phyloP scores from a whole-genome alignment of 1,140 invertebrate genomes.

The Megalopta genalis region DNA sequence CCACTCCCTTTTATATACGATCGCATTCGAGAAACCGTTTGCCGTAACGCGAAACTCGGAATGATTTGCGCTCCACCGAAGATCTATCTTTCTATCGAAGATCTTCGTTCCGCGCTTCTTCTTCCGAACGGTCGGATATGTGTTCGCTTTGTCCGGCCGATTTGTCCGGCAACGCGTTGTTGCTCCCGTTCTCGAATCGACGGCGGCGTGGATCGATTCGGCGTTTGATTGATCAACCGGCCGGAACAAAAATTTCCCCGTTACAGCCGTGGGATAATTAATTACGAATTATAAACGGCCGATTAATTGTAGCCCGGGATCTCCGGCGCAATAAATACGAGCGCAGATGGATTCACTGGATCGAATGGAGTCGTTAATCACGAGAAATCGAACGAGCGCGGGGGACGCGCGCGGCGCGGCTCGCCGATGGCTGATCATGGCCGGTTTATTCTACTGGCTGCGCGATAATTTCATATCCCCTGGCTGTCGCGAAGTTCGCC shows the following conservation, averaged over 20 bases:
- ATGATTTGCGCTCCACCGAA: background rate
- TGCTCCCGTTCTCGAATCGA: background rate
- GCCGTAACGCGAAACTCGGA: background rate
- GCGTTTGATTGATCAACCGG: background rate
- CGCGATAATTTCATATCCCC: slow-evolving; percentile 48
- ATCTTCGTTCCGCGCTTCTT: too few relatives aligned
- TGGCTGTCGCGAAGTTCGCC: background rate
- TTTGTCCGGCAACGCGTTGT: too few relatives aligned
- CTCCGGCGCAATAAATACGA: slow-evolving; percentile 21
- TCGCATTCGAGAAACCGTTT: background rate
- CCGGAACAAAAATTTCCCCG: slow-evolving; percentile 3
- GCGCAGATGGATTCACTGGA: slow-evolving; percentile 29
- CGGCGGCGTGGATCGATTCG: background rate
- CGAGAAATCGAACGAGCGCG: slow-evolving; percentile 28
- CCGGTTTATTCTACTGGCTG: slow-evolving; percentile 11
- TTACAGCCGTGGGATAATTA: slow-evolving; percentile 15
- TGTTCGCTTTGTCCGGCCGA: too few relatives aligned
- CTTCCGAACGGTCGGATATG: background rate
- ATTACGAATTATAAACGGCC: slow-evolving; percentile 42
- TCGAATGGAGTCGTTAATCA: slow-evolving; percentile 37
- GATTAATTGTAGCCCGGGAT: slow-evolving; percentile 18
- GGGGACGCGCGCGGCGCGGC: slow-evolving; percentile 4
- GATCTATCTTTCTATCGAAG: too few relatives aligned
- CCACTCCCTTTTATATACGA: background rate
- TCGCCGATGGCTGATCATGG: background rate